These are phyloP conservation scores for Mixornis gularis DNA, from an alignment of 2,113 vertebrate species.

Conservation along the genomic window DNA sequence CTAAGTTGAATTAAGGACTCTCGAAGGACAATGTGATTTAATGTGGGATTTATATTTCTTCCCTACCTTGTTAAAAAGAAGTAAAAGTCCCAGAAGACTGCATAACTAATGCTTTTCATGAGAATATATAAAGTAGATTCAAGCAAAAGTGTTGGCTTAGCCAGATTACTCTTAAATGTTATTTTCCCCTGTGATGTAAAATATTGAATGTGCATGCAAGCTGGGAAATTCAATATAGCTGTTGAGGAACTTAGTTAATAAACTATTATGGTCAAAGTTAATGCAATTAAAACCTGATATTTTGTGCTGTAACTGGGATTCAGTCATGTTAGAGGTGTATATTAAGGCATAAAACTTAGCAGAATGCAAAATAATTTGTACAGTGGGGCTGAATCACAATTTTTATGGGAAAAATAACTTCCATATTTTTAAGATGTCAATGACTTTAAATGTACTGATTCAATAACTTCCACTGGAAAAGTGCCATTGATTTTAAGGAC, in stretches of 20 bases:
- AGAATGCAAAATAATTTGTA: neutral
- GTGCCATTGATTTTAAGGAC: neutral
- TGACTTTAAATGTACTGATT: neutral
- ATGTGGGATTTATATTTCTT: neutral
- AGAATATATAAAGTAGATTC: neutral
- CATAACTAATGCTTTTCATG: neutral
- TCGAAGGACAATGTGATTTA: neutral
- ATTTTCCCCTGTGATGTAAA: neutral
- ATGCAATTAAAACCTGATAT: neutral
- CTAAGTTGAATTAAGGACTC: neutral
- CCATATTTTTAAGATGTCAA: neutral
- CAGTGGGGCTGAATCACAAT: neutral
- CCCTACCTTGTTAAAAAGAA: neutral
- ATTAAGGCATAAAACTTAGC: neutral
- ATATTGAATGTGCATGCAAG: neutral
- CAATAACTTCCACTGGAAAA: neutral
- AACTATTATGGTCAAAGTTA: neutral
- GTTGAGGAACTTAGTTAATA: neutral
- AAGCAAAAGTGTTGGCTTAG: neutral
- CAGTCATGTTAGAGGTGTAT: neutral
- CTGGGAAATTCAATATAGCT: neutral
- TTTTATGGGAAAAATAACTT: conserved; percentile 1
- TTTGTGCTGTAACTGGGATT: neutral
- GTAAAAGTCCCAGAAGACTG: neutral
- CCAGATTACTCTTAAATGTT: neutral